Evolutionary conservation across 2,113 vertebrate genomes (phyloP).

Genomic region (Pleuronectes platessa): DNA sequence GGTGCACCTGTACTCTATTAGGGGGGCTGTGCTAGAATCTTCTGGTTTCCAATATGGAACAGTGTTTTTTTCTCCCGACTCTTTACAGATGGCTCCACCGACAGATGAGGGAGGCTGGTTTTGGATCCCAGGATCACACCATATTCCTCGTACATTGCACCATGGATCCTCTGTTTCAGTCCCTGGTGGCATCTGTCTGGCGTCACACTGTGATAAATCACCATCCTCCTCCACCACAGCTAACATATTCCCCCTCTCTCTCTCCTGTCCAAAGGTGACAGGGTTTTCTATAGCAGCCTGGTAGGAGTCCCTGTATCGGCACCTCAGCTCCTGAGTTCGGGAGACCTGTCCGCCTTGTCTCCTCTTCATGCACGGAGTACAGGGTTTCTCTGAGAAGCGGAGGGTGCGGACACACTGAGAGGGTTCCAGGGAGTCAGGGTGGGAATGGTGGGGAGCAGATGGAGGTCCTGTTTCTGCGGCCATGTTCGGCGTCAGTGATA

Average conservation of each 20-base stretch:
- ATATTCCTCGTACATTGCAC: conserved; percentile 28
- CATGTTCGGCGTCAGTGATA: not conserved
- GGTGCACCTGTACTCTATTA: conserved; percentile 24
- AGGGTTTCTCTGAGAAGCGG: conserved; percentile 81
- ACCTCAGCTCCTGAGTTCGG: conserved; percentile 67
- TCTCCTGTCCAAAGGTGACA: conserved; percentile 52
- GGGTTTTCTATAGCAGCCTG: conserved; percentile 82
- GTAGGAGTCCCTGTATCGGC: conserved; percentile 84
- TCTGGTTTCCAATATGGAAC: conserved; percentile 53
- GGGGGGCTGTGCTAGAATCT: conserved; percentile 27
- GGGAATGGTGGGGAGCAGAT: conserved; percentile 30
- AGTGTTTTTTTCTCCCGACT: conserved; percentile 62
- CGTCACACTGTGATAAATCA: conserved; percentile 13
- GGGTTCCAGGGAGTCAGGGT: conserved; percentile 7
- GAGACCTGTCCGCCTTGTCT: conserved; percentile 70
- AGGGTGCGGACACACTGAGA: conserved; percentile 60
- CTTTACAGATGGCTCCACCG: conserved; percentile 50
- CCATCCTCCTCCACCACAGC: conserved; percentile 78
- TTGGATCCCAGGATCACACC: conserved; percentile 31
- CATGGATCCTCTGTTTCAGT: conserved; percentile 26
- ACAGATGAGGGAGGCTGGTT: conserved; percentile 19
- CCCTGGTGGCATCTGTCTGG: conserved; percentile 17
- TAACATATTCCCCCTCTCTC: conserved; percentile 48
- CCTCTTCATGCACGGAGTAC: conserved; percentile 77
- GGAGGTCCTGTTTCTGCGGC: conserved; percentile 18